Base-by-base conservation (phyloP, 1,140 invertebrate genomes). In the Zaprionus inermis region DNA sequence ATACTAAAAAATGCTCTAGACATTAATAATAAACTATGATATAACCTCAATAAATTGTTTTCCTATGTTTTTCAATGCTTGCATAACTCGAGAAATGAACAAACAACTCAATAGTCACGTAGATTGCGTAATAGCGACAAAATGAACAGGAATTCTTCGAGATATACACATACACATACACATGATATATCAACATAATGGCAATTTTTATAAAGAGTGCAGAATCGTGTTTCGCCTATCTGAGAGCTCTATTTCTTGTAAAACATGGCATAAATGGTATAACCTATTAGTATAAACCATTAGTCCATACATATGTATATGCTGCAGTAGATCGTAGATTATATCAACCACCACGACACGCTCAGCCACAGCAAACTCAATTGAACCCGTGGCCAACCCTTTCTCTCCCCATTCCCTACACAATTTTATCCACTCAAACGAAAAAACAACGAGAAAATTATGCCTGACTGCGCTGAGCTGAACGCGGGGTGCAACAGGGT, bases 381-480 rank as follows among this genome's bases (percentile, higher is more conserved):
- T 9, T 52, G 61, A 64, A 57, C 63, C 57, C 34, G 46, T 22
- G 24, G 51, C 38, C 72, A 75, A 75, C 67, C 72, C 72, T 71
- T 75, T 59, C 20, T 59, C 56, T 24, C 59, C 34, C 59, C 38
- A n/a, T 41, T 12, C 38, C n/a, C n/a, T 57, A 56, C 49, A 38
- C 41, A 65, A 51, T 65, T 56, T 66, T 32, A 65, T 41, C 18
- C 49, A 77, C 73, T 71, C 68, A 72, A 72, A 76, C 24, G 58
- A 69, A 55, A 64, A 58, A 64, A 63, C 44, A 64, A 63, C 44
- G 36, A 41, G 34, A 16, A 57, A 63, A 74, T 57, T 71, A 70
- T 70, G 68, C 59, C 59, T 64, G 52, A 71, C 20, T 71, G 52
- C 24, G 24, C 55, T 20, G 3, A 32, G 34, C 16, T 30, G 20